Evolutionary conservation across 2,888 invertebrate species (phyloP), one percentile per base, ranked within the genome.

Genomic region (Endomychus coccineus): DNA sequence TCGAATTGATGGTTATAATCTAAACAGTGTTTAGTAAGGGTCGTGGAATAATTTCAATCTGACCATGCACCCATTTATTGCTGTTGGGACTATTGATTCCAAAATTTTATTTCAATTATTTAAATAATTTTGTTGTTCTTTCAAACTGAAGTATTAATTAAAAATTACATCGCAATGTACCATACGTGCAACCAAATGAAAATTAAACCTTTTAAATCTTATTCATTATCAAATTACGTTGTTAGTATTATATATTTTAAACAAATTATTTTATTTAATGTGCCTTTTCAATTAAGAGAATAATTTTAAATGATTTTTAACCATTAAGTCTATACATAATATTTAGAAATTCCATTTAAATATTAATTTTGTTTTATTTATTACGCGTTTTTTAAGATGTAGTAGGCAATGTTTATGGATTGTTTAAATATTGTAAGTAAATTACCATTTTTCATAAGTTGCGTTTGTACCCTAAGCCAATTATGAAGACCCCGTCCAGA

Each of bases 401-500:
- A n/a, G 36, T 34, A 17, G 36, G 39, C 42, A 40, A 33, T 45
- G 47, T 48, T 50, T 40, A 36, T 50, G 55, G 55, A 55, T 49
- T 54, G 55, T 55, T 55, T 50, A 51, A 50, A 48, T 45, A 40
- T 44, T 50, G 52, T 55, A 52, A 46, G 53, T 51, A 43, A 22
- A 39, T 28, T 22, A 23, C 36, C 30, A 30, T 37, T 37, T 37
- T 37, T 37, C 25, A 19, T 27, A n/a, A 19, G 9, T 11, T 21
- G n/a, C n/a, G n/a, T n/a, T n/a, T n/a, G n/a, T n/a, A n/a, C n/a
- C n/a, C n/a, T n/a, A n/a, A n/a, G n/a, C n/a, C n/a, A n/a, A n/a
- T n/a, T n/a, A n/a, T n/a, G n/a, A n/a, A n/a, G n/a, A n/a, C n/a
- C n/a, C n/a, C n/a, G n/a, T n/a, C n/a, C n/a, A n/a, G n/a, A n/a